phyloP scores from a whole-genome alignment of 2,888 invertebrate genomes.

The Dryomyza anilis region DNA sequence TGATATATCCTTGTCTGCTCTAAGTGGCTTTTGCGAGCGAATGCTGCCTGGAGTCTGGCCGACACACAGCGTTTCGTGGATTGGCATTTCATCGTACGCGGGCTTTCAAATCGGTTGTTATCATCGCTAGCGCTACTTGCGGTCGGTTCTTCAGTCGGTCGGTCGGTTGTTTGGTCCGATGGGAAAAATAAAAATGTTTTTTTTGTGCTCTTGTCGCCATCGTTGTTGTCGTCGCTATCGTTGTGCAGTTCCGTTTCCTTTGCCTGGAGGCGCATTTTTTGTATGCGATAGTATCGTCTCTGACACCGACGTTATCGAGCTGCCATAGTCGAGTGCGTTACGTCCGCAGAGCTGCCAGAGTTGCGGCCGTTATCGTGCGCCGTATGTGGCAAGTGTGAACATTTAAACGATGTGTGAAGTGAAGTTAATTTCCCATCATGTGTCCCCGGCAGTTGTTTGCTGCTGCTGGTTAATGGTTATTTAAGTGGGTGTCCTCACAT shows the following conservation, averaged over 20 bases:
- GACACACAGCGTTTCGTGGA: constrained; percentile 36
- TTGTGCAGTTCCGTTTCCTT: constrained; percentile 33
- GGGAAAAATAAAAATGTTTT: constrained; percentile 28
- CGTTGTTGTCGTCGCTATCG: constrained; percentile 27
- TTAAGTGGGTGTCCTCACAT: constrained; percentile 39
- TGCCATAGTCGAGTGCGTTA: constrained; percentile 19
- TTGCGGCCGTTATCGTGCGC: background rate
- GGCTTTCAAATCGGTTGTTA: constrained; percentile 46
- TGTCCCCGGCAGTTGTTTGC: background rate
- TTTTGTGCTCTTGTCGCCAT: constrained; percentile 16
- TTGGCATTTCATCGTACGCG: constrained; percentile 48
- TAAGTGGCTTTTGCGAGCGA: constrained; percentile 20
- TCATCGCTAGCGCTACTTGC: constrained; percentile 30
- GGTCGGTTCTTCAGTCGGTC: constrained; percentile 18
- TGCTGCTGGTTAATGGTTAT: constrained; percentile 37
- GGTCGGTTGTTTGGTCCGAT: constrained; percentile 17
- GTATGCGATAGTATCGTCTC: constrained; percentile 28
- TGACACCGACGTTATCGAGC: constrained; percentile 29
- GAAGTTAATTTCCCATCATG: constrained; percentile 20
- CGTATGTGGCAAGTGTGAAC: constrained; percentile 36
- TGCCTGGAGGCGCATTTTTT: constrained; percentile 21
- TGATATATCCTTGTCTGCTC: constrained; percentile 25
- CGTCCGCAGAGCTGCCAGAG: background rate
- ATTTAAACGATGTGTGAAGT: constrained; percentile 37
- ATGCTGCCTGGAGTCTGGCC: constrained; percentile 38